Base-by-base conservation (phyloP, 2,797 vertebrate genomes). In the Semaprochilodus insignis region DNA sequence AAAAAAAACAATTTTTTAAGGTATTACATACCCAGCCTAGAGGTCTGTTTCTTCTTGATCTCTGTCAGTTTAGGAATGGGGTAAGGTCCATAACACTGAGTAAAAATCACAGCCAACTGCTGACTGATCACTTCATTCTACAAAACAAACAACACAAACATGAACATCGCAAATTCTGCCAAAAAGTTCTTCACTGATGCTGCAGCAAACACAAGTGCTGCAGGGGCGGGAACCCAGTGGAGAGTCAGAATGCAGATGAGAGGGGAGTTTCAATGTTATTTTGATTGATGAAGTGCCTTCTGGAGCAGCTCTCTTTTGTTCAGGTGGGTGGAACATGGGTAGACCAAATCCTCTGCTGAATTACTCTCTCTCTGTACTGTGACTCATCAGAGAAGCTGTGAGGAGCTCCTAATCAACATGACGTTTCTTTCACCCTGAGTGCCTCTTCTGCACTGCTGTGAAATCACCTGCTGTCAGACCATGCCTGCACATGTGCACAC, bases 91-190 rank as follows among this genome's bases (percentile, higher is more conserved):
- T 96, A 96, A 86, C 95, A 96, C 90, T 95, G 94, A 60, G 94
- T 95, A 85, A 96, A 95, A 86, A 96, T 95, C 4, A 92, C 92
- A 13, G 94, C 90, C 84, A 96, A 89, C 91, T 95, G 94, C 90
- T 95, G 95, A 89, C 94, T 95, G 88, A 95, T 95, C 85, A 95
- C 94, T 88, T 96, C 94, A 71, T 95, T 96, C 95, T 96, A 89
- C 5, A 88, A 85, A 55, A 85, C 70, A 44, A 74, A 81, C 31
- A 48, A 57, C 27, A 73, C 44, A 66, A 27, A 77, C 52, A 57
- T 31, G 23, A 67, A 60, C 34, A 10, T 66, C 31, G 36, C 31
- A 52, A 74, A 17, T 74, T 25, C 34, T 78, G 25, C 27, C 16
- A n/a, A 74, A 36, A 25, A 73, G 21, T 67, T 59, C 48, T 77